Base-by-base conservation (phyloP, 2,797 vertebrate species). In the Phataginus tricuspis region DNA sequence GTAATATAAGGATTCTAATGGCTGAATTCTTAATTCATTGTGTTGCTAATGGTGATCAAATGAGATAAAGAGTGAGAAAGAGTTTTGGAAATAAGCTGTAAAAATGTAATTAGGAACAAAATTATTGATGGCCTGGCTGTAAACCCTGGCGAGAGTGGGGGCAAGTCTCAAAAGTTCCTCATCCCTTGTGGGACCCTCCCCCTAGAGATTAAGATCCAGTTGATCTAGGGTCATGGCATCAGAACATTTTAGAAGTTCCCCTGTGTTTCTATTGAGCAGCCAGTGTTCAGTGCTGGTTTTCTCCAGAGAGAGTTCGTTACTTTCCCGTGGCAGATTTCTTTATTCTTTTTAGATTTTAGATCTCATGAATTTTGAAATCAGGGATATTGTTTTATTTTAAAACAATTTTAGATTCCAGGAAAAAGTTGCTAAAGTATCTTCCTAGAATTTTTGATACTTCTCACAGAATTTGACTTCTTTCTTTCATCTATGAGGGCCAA, bases 311-410 rank as follows among this genome's bases (percentile, higher is more conserved):
- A 78, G 19, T 92, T 91, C 21, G 34, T 80, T 82, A 57, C 15
- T 95, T 91, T 9, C 69, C 21, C 4, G 1, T 69, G 29, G 49
- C 25, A 51, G 25, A 1, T 55, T 75, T 66, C 31, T 83, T 91
- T 90, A 29, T 64, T 2, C 4, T 2, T 39, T 80, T 82, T 82
- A 55, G 7, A 39, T 64, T 94, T 92, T 83, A 82, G 3, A 14
- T 66, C 9, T 94, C 39, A 75, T 25, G 84, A 88, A 86, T 88
- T 86, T 8, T 61, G 37, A 96, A 88, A 92, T 64, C 86, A 79
- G 11, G 23, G 3, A 51, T 11, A 51, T 37, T 42, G 19, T 69
- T 78, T 57, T 42, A 7, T 87, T 79, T 86, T 94, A 80, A 93
- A 89, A 34, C 8, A 49, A 78, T 96, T 61, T 85, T 42, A 89